Evolutionary conservation across 2,113 vertebrate species (phyloP).

Genomic region (Larimichthys crocea): DNA sequence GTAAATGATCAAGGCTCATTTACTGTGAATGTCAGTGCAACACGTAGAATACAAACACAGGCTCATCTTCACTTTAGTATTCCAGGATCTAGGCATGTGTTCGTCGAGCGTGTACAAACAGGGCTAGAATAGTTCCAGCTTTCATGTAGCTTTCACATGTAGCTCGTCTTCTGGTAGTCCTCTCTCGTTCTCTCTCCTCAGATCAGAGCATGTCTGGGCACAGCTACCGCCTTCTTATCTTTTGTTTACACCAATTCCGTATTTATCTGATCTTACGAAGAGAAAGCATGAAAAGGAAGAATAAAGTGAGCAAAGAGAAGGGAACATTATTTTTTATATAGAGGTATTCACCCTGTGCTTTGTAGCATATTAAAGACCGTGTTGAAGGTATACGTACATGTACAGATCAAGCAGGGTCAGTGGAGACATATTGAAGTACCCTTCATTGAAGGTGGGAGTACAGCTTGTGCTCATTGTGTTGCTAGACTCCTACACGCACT

Average conservation of each 20-base stretch:
- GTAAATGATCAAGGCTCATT: background rate
- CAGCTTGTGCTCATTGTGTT: constrained; percentile 11
- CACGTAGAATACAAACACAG: constrained; percentile 24
- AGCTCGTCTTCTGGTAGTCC: background rate
- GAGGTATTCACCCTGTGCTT: background rate
- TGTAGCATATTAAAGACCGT: background rate
- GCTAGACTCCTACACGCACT: constrained; percentile 19
- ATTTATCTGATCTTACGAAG: constrained; percentile 33
- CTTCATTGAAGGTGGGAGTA: constrained; percentile 25
- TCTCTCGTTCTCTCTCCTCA: background rate
- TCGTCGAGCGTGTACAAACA: background rate
- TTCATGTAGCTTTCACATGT: constrained; percentile 14
- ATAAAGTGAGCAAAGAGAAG: background rate
- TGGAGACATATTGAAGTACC: constrained; percentile 1
- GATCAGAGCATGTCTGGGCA: constrained; percentile 23
- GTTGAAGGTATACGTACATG: background rate
- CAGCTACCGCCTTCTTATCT: constrained; percentile 17
- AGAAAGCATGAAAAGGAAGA: background rate
- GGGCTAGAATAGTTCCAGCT: background rate
- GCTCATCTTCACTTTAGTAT: constrained; percentile 1
- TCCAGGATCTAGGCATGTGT: background rate
- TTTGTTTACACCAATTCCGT: constrained; percentile 24
- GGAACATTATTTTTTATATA: background rate
- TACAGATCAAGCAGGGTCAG: background rate
- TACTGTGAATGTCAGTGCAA: constrained; percentile 16